Base-by-base conservation (phyloP, 1,140 invertebrate species). In the Diorhabda sublineata region DNA sequence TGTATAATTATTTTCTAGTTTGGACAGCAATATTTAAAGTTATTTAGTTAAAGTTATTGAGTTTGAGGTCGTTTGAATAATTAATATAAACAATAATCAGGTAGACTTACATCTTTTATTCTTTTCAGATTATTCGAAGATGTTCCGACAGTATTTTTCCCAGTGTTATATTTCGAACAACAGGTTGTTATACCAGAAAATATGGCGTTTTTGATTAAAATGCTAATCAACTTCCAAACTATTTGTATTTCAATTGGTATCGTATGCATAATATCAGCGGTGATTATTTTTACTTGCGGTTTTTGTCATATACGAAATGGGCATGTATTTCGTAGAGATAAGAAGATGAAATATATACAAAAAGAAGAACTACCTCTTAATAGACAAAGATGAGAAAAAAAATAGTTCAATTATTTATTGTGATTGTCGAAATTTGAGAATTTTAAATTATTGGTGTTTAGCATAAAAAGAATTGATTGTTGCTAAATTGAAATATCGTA, bases 161-260 rank as follows among this genome's bases (percentile, higher is more conserved):
- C 92, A 1, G 83, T 92, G 43, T 84, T 93, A 42, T 94, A 91
- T 91, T 92, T 93, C 73, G 86, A 89, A 68, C 85, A 93, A 73
- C 84, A 84, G 57, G 89, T 89, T 1, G 78, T 80, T 9, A 83
- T 92, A 2, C 74, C 78, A 42, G 67, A 70, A 3, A 45, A 67
- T 52, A 56, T 77, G 42, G 57, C 64, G 2, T 71, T 76, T 42
- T 58, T 65, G 8, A 43, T 79, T 6, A 72, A 67, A 42, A 11
- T 78, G 3, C 60, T 79, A 3, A 45, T 75, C 11, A 71, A 70
- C 66, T 61, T 79, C 4, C 72, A 75, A 57, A 42, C 68, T 3
- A 75, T 77, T 5, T 74, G 73, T 44, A 45, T 71, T n/a, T 44
- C 70, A 45, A 42, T 72, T 2, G 76, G 76, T 4, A 71, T 72